phyloP scores from a whole-genome alignment of 2,888 invertebrate species.

The Hyalella azteca region DNA sequence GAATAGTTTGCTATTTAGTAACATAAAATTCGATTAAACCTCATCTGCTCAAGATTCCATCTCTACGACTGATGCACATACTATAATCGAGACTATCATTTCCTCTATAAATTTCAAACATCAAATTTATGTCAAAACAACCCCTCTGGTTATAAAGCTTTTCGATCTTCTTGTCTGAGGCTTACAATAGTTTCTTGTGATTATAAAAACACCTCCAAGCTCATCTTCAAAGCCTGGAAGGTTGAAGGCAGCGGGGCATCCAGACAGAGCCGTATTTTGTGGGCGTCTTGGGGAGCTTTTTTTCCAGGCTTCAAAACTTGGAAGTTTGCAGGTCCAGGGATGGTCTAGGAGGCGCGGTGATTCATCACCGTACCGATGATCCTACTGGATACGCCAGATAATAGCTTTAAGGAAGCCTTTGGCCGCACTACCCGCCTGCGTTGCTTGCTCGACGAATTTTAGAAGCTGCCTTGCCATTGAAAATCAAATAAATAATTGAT shows the following conservation, averaged over 20 bases:
- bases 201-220: slow-evolving; percentile 1
- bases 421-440: background rate
- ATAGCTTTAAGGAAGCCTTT: slow-evolving; percentile 16
- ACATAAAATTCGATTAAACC: too few relatives aligned
- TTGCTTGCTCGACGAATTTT: too few relatives aligned
- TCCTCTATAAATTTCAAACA: too few relatives aligned
- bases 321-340: slow-evolving; percentile 2
- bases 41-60: too few relatives aligned
- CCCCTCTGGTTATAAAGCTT: background rate
- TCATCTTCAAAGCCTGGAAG: slow-evolving; percentile 8
- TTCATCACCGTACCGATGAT: slow-evolving; percentile 23
- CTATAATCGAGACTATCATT: too few relatives aligned
- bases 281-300: slow-evolving; percentile 11
- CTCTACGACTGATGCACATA: too few relatives aligned
- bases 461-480: too few relatives aligned
- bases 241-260: background rate
- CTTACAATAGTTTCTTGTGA: slow-evolving; percentile 15
- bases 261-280: background rate
- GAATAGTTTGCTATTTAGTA: too few relatives aligned
- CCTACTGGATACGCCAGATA: slow-evolving; percentile 1
- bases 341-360: slow-evolving; percentile 3
- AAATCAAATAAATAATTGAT: too few relatives aligned
- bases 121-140: too few relatives aligned
- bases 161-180: background rate
- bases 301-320: slow-evolving; percentile 2